Evolutionary conservation across 35 echinoderm and acorn worm genomes (phyloP), one percentile per base, ranked within the genome.

Genomic region (Anneissia japonica): DNA sequence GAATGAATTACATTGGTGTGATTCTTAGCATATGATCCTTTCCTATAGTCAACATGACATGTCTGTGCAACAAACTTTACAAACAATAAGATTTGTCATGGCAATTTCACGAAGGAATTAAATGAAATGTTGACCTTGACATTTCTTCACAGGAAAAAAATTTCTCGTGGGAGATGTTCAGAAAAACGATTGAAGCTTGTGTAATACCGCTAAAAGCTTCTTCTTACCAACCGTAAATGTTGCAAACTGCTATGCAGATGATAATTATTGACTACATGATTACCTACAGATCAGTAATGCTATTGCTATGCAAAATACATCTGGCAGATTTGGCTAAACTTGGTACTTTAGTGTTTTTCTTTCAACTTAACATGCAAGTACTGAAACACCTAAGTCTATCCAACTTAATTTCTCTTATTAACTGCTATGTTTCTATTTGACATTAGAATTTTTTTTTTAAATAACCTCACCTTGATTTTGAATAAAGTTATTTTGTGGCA

Each of bases 401-500:
- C n/a, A n/a, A n/a, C n/a, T n/a, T n/a, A n/a, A n/a, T n/a, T n/a
- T n/a, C n/a, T n/a, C n/a, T n/a, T n/a, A n/a, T n/a, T n/a, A n/a
- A n/a, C n/a, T n/a, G n/a, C n/a, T n/a, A n/a, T n/a, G n/a, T n/a
- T n/a, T n/a, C n/a, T n/a, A n/a, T n/a, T n/a, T n/a, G n/a, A n/a
- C n/a, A n/a, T n/a, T n/a, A n/a, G n/a, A n/a, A n/a, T n/a, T n/a
- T n/a, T n/a, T n/a, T n/a, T n/a, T 64, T 16, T 6, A 64, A 16
- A 64, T 19, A 16, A 45, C 16, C 40, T 16, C 19, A 64, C 51
- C 51, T 64, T 64, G 51, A 64, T 64, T 64, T 64, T 64, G 51
- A 64, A 64, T 64, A 64, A 64, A 64, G 51, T 64, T 64, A 64
- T 64, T 64, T 64, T 64, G 51, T 64, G 51, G 51, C 51, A 64